Percentiles rank a stretch among this genome's conserved stretches.
phyloP scores from a whole-genome alignment of 2,888 invertebrate genomes.

The Frankliniella fusca region DNA sequence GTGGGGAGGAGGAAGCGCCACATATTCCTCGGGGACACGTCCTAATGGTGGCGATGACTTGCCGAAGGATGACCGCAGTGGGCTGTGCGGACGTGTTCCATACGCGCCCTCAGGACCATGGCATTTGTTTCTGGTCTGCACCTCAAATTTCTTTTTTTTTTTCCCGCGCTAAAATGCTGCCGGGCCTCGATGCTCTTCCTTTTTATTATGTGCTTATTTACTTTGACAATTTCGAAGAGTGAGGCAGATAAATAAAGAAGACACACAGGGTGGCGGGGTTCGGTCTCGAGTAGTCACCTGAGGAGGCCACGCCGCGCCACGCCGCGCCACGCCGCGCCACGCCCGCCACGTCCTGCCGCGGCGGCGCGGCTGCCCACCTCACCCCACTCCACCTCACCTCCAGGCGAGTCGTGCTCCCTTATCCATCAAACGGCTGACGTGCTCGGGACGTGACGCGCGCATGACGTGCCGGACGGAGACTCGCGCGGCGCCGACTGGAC shows the following conservation, averaged over 20 bases:
- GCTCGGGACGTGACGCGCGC: not conserved
- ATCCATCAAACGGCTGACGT: constrained; percentile 19
- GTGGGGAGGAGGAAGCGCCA: too few relatives aligned
- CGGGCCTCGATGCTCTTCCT: not conserved
- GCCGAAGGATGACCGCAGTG: not conserved
- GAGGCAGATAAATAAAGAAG: too few relatives aligned
- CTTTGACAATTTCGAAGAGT: too few relatives aligned
- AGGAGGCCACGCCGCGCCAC: not conserved
- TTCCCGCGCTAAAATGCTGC: not conserved
- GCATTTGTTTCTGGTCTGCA: too few relatives aligned
- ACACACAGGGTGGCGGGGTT: too few relatives aligned
- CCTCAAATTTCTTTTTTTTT: not conserved
- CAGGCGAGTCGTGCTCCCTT: not conserved
- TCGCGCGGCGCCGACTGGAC: too few relatives aligned
- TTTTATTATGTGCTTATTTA: too few relatives aligned
- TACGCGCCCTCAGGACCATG: too few relatives aligned
- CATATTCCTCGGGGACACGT: not conserved
- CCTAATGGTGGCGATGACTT: constrained; percentile 6
- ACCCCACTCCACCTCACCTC: not conserved
- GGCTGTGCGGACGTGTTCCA: too few relatives aligned
- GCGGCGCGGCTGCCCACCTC: not conserved
- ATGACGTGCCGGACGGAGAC: not conserved
- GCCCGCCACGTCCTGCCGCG: not conserved
- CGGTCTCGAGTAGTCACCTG: not conserved
- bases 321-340: not conserved